Evolutionary conservation across 2,113 vertebrate genomes (phyloP).

Genomic region (Dasyurus viverrinus): DNA sequence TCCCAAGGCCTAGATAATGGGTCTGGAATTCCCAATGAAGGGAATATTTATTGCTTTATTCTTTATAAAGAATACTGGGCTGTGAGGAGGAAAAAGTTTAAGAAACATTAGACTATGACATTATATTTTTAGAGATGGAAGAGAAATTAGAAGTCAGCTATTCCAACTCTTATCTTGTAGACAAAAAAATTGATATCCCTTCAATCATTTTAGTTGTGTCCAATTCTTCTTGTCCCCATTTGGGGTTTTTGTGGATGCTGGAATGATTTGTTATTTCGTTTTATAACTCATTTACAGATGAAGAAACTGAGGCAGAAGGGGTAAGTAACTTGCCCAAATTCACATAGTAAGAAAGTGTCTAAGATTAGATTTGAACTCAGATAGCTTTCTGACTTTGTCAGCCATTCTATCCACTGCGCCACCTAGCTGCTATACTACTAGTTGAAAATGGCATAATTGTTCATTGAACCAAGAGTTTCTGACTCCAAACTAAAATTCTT

Average conservation of each 20-base stretch:
- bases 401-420: not conserved
- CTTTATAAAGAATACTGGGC: not conserved
- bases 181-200: not conserved
- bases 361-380: not conserved
- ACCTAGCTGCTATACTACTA: not conserved
- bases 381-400: not conserved
- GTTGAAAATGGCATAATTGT: not conserved
- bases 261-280: not conserved
- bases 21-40: not conserved
- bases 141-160: not conserved
- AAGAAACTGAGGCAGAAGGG: not conserved
- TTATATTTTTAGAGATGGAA: not conserved
- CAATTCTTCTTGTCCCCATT: not conserved
- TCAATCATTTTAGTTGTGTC: not conserved
- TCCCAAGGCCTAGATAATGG: no score
- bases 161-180: not conserved
- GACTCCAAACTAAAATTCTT: not conserved
- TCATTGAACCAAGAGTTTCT: not conserved
- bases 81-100: not conserved
- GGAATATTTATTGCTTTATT: not conserved
- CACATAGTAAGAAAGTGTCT: not conserved
- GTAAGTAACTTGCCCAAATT: not conserved
- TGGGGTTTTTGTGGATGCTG: not conserved
- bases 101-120: not conserved
- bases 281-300: not conserved